Conservation (phyloP, 2,888 invertebrate genomes). For the Mythimna albipuncta region DNA sequence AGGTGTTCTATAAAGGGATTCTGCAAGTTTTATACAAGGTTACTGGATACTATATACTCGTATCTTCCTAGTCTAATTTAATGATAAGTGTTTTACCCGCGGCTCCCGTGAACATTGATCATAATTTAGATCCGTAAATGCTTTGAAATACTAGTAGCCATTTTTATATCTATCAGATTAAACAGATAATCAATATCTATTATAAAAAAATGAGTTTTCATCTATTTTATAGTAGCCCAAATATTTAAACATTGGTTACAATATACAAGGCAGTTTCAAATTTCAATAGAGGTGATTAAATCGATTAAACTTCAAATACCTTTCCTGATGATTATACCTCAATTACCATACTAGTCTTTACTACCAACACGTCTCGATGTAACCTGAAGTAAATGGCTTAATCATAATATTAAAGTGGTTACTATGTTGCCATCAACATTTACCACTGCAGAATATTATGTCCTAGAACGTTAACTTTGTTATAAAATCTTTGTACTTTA, state of each 20-base stretch:
- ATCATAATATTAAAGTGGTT: conserved; percentile 47
- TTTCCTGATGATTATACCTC: conserved; percentile 3
- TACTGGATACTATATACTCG: too few relatives aligned
- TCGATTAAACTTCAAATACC: conserved; percentile 26
- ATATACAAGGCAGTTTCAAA: not conserved
- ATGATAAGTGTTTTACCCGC: too few relatives aligned
- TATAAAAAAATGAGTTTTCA: not conserved
- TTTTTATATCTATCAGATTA: too few relatives aligned
- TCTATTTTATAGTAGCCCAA: not conserved
- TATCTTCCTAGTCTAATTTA: too few relatives aligned
- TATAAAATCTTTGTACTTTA: conserved; percentile 37
- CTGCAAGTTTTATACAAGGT: not conserved
- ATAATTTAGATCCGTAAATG: too few relatives aligned
- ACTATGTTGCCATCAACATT: conserved; percentile 28
- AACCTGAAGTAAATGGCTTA: conserved; percentile 44
- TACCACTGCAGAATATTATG: conserved; percentile 20
- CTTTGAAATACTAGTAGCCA: too few relatives aligned
- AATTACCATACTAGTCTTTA: conserved; percentile 48
- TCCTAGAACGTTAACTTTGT: not conserved
- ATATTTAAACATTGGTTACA: not conserved
- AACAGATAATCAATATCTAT: too few relatives aligned
- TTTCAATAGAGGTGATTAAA: not conserved
- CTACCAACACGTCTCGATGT: conserved; percentile 33
- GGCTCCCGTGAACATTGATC: too few relatives aligned
- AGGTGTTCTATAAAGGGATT: not conserved